These are phyloP conservation scores for Chaetogeoica ovagalla DNA, from an alignment of 2,888 invertebrate genomes.

Conservation along the genomic window DNA sequence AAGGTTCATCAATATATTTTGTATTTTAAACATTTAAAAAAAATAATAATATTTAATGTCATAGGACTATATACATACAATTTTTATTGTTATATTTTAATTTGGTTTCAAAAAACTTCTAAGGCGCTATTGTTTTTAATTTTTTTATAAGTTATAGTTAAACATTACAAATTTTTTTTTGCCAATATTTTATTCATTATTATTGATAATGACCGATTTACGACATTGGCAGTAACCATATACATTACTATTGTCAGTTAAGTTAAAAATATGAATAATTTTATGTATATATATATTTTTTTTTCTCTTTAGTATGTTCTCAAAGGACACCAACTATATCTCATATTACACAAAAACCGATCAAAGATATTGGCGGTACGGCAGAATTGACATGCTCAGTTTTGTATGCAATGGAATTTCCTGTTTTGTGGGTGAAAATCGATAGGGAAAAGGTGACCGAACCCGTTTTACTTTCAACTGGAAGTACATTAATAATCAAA, in stretches of 20 bases:
- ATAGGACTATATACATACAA: too few species aligned
- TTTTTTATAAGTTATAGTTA: too few species aligned
- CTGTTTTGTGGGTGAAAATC: slow-evolving; percentile 79
- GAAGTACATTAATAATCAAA: slow-evolving; percentile 80
- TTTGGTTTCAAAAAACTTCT: too few species aligned
- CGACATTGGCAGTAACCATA: too few species aligned
- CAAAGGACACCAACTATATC: slow-evolving; percentile 88
- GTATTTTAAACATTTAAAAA: too few species aligned
- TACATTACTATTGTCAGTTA: background rate
- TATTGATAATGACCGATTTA: too few species aligned
- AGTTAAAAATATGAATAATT: background rate
- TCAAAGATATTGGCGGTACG: slow-evolving; percentile 86
- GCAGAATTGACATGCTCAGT: slow-evolving; percentile 87
- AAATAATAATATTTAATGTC: too few species aligned
- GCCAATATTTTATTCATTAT: too few species aligned
- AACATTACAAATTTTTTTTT: too few species aligned
- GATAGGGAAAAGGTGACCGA: slow-evolving; percentile 67
- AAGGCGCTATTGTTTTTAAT: too few species aligned
- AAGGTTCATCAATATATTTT: too few species aligned
- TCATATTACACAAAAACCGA: slow-evolving; percentile 88
- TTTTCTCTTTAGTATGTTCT: slow-evolving; percentile 62
- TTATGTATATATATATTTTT: background rate
- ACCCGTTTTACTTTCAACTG: slow-evolving; percentile 79
- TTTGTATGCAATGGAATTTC: slow-evolving; percentile 84
- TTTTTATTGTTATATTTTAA: too few species aligned